These are phyloP conservation scores for Osmoderma eremita DNA, from an alignment of 2,888 invertebrate species.

Conservation along the genomic window DNA sequence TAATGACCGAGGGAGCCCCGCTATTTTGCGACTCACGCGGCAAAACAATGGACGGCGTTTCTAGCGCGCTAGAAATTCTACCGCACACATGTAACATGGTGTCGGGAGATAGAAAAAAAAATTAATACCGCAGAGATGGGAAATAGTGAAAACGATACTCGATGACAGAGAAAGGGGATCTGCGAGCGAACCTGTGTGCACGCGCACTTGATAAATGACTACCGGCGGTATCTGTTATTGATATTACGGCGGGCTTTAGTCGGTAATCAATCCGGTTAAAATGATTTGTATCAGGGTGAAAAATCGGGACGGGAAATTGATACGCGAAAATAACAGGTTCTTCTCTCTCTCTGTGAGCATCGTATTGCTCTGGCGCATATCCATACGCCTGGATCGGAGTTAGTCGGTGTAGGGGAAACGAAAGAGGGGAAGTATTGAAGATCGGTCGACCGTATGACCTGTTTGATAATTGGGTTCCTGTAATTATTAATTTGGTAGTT, in stretches of 20 bases:
- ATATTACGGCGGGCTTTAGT: slow-evolving; percentile 35
- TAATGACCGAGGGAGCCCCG: slow-evolving; percentile 27
- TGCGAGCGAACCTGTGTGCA: neutral
- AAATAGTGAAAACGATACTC: neutral
- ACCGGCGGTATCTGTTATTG: slow-evolving; percentile 40
- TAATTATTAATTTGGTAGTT: slow-evolving; percentile 9
- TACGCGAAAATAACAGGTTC: slow-evolving; percentile 27
- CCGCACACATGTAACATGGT: neutral
- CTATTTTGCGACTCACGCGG: neutral
- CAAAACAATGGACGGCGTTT: slow-evolving; percentile 21
- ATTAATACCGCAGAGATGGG: neutral
- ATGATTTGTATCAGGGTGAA: slow-evolving; percentile 34
- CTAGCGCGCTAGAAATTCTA: too few species aligned
- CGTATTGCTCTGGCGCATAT: neutral
- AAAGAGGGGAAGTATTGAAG: neutral
- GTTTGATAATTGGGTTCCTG: slow-evolving; percentile 11
- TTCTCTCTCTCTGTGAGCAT: neutral
- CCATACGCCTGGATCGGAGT: too few species aligned
- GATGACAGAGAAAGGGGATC: neutral
- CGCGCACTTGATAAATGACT: slow-evolving; percentile 40
- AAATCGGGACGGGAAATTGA: slow-evolving; percentile 19
- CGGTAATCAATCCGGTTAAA: slow-evolving; percentile 35
- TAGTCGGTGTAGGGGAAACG: too few species aligned
- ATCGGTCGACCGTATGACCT: neutral
- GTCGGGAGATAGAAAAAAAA: neutral